Conservation (phyloP, 2,113 vertebrate genomes). For the Dolichallabes microphthalmus region DNA sequence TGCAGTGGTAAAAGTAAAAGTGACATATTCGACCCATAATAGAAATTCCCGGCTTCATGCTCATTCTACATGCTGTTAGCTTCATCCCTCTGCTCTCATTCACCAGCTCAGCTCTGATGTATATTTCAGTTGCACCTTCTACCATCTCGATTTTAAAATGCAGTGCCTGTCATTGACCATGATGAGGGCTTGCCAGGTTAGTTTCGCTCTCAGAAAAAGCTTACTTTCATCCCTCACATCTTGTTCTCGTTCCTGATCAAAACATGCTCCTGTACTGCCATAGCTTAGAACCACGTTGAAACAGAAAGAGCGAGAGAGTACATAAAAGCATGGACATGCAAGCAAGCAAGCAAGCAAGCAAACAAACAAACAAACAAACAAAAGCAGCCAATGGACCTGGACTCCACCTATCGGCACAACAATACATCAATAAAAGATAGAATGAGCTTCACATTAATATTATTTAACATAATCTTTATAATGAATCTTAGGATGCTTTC, state of each 20-base stretch:
- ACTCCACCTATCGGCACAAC: neutral
- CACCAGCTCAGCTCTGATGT: slow-evolving; percentile 67
- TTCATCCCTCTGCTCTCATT: slow-evolving; percentile 59
- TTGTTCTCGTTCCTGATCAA: neutral
- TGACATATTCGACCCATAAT: neutral
- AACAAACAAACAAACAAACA: neutral
- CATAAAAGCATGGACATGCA: neutral
- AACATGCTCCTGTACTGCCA: neutral
- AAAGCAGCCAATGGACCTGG: neutral
- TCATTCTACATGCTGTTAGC: slow-evolving; percentile 50
- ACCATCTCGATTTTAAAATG: slow-evolving; percentile 57
- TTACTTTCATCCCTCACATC: slow-evolving; percentile 23
- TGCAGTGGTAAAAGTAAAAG: neutral
- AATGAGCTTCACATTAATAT: neutral
- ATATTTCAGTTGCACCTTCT: slow-evolving; percentile 66
- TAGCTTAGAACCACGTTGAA: neutral
- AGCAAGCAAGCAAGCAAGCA: no score
- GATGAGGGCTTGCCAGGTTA: neutral
- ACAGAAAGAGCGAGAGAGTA: neutral
- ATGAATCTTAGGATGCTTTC: neutral
- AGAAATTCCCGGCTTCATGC: slow-evolving; percentile 8
- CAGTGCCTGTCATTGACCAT: slow-evolving; percentile 44
- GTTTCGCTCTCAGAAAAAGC: slow-evolving; percentile 5
- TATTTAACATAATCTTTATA: neutral
- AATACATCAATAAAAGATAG: no score